Evolutionary conservation across 2,797 vertebrate species (phyloP).

Genomic region (Notamacropus eugenii): DNA sequence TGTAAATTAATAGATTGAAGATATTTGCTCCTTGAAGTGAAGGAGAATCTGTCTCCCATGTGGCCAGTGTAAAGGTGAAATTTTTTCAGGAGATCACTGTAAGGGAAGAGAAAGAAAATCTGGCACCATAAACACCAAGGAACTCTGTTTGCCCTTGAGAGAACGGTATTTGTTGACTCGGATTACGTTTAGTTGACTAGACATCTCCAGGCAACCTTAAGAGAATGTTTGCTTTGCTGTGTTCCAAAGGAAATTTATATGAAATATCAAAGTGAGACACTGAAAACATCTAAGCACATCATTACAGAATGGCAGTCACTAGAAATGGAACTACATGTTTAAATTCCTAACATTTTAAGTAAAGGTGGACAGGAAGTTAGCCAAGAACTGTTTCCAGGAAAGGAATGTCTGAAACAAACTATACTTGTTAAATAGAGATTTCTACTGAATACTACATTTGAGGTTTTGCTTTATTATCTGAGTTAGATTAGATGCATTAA

Average conservation of each 20-base stretch:
- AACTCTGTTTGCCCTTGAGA: conserved; percentile 37
- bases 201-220: conserved; percentile 55
- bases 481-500: not conserved
- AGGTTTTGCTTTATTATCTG: not conserved
- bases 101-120: not conserved
- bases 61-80: not conserved
- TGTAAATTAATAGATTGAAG: not conserved
- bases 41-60: conserved; percentile 5
- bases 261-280: conserved; percentile 33
- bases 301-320: conserved; percentile 31
- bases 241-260: conserved; percentile 52
- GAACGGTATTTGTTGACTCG: conserved; percentile 49
- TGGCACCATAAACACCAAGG: not conserved
- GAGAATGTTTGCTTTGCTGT: conserved; percentile 58
- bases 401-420: not conserved
- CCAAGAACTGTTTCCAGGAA: conserved; percentile 29
- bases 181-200: conserved; percentile 34
- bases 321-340: conserved; percentile 35
- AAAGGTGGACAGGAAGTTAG: conserved; percentile 23
- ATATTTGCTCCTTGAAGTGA: conserved; percentile 15
- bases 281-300: conserved; percentile 35
- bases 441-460: not conserved
- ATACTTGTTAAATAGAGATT: not conserved
- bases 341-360: conserved; percentile 38
- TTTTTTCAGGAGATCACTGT: not conserved